These are phyloP conservation scores for Diglossa cyanea DNA, from an alignment of 2,797 vertebrate species.

Conservation along the genomic window DNA sequence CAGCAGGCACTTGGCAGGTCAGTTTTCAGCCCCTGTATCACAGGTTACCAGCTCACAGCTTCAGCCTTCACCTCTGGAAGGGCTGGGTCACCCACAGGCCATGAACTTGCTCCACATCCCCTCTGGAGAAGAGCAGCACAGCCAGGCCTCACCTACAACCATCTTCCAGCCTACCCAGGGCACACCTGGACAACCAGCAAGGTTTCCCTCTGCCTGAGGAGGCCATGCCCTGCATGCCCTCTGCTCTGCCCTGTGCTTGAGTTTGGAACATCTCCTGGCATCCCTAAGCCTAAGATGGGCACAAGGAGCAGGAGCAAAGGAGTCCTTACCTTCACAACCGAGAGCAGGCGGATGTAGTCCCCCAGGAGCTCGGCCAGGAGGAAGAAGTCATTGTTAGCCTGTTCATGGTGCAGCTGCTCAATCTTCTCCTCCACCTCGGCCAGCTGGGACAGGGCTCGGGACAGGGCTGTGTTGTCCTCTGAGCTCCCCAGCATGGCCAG, in stretches of 20 bases:
- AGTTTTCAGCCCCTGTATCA: neutral
- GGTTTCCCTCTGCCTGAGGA: neutral
- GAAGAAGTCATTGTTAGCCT: conserved; percentile 91
- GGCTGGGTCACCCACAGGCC: neutral
- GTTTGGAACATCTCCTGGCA: neutral
- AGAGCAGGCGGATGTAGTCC: conserved; percentile 93
- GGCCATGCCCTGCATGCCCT: neutral
- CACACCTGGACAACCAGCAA: neutral
- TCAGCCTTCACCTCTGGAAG: neutral
- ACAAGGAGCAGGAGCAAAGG: neutral
- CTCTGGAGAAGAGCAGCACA: neutral
- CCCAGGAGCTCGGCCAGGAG: conserved; percentile 90
- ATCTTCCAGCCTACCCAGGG: neutral
- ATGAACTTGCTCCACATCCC: neutral
- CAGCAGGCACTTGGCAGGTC: neutral
- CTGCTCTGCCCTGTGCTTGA: neutral
- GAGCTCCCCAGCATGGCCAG: conserved; percentile 96
- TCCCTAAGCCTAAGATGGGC: neutral
- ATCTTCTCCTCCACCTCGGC: conserved; percentile 98
- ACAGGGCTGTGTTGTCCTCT: conserved; percentile 96
- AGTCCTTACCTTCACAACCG: conserved; percentile 85
- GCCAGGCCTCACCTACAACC: neutral
- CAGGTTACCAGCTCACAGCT: neutral
- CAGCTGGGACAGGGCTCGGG: conserved; percentile 92
- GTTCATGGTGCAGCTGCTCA: conserved; percentile 94